Percentiles rank a stretch among this genome's conserved stretches.
phyloP scores from a whole-genome alignment of 2,797 vertebrate species.

The Intellagama lesueurii region DNA sequence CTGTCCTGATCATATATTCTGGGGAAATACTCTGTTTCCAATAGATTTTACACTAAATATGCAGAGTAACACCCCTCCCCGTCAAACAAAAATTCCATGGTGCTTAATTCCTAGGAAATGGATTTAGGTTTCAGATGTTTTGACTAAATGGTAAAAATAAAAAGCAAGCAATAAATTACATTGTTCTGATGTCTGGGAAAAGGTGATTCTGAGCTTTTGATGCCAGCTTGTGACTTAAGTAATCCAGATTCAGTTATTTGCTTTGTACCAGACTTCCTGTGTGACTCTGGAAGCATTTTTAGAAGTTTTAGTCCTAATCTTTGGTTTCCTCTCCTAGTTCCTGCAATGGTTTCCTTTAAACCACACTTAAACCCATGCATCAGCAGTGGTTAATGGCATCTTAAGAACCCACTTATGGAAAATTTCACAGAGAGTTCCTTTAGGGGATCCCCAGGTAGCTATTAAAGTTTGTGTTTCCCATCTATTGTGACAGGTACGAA shows the following conservation, averaged over 20 bases:
- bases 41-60: neutral
- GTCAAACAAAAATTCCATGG: neutral
- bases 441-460: conserved; percentile 19
- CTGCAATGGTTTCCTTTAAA: conserved; percentile 23
- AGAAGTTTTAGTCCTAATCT: conserved; percentile 11
- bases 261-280: conserved; percentile 6
- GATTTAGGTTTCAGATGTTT: neutral
- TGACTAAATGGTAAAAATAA: neutral
- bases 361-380: neutral
- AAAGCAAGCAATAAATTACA: neutral
- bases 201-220: neutral
- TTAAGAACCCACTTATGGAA: conserved; percentile 50
- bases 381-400: conserved; percentile 41
- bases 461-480: conserved; percentile 54
- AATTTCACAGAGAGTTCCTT: conserved; percentile 49
- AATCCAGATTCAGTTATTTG: neutral
- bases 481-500: conserved; percentile 46
- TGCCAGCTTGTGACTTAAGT: neutral
- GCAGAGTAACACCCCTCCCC: neutral
- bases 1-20: neutral
- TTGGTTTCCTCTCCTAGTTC: conserved; percentile 12
- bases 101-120: neutral
- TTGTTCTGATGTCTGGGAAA: neutral
- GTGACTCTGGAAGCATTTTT: conserved; percentile 8
- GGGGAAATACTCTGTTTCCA: neutral